Conservation (phyloP, 2,113 vertebrate genomes). For the Ceuthmochares aereus region DNA sequence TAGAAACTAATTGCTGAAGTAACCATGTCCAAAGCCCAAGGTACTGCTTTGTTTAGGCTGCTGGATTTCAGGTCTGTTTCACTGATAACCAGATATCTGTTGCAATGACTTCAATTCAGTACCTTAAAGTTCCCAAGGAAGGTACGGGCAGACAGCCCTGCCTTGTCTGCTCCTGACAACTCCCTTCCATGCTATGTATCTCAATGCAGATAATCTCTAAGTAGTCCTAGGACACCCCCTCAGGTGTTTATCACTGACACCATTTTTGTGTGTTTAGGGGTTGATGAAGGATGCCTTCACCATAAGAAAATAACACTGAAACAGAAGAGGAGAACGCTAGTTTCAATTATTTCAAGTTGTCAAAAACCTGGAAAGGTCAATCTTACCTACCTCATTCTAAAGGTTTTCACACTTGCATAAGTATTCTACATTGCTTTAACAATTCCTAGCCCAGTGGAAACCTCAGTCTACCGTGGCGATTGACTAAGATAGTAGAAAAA, state of each 20-base stretch:
- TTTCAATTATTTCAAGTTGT: neutral
- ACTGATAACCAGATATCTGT: neutral
- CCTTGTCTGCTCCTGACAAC: neutral
- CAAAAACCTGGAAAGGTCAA: neutral
- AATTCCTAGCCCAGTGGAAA: neutral
- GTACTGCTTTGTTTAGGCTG: neutral
- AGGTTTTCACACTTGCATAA: neutral
- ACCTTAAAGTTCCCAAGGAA: neutral
- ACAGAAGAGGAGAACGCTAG: neutral
- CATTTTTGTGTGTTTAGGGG: neutral
- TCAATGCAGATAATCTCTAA: neutral
- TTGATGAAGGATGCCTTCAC: neutral
- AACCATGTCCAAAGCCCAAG: neutral
- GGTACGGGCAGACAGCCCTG: neutral
- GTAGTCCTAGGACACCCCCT: neutral
- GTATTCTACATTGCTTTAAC: neutral
- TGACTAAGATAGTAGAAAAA: neutral
- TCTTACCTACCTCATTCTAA: neutral
- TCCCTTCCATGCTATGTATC: fast-evolving
- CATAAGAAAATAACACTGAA: neutral
- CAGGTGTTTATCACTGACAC: neutral
- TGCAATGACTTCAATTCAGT: neutral
- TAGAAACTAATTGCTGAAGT: neutral
- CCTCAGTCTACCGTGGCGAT: neutral
- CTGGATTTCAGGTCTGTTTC: neutral